Base-by-base conservation (phyloP, 1,140 invertebrate species). In the Sinella curviseta region DNA sequence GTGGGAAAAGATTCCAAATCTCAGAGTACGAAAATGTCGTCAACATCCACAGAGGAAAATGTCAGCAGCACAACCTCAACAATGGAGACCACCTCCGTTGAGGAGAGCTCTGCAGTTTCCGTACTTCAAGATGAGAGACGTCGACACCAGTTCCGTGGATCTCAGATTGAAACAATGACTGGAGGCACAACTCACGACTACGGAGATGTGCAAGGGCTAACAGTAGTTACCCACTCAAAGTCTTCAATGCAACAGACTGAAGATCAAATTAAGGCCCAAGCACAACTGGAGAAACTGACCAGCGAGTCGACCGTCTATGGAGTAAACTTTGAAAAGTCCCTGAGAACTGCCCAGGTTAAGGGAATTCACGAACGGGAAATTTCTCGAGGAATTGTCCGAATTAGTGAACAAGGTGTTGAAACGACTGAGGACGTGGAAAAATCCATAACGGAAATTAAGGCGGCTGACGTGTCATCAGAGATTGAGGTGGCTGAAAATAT, bases 121-220 rank as follows among this genome's bases (percentile, higher is more conserved):
- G 65, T 70, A 4, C 4, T 70, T 30, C 28, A 33, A 31, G 31
- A 33, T 24, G 65, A 70, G 30, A 39, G 20, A 26, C 8, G 54
- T 70, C 3, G 28, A 28, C 8, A 77, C 30, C 24, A 70, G 8
- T 54, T 80, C 39, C 78, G 78, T 1, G 82, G 82, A 1, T 82
- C 82, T 0, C 78, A 80, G 70, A n/a, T 80, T 1, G 80, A 83
- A 74, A 82, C 82, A 20, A 65, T 65, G 16, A 76, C 80, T 35
- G 80, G 82, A n/a, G 82, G 82, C 14, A 77, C 31, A 2, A 36
- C 78, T 20, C 80, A 82, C 77, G 74, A 80, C 26, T 77, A 60
- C 67, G 82, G 82, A 8, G 81, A 83, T 74, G 78, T 82, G 16
- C 79, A 83, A 73, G 83, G 83, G 1, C 78, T 83, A 76, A 83